phyloP scores from a whole-genome alignment of 2,113 vertebrate genomes.

The Brachypteracias leptosomus region DNA sequence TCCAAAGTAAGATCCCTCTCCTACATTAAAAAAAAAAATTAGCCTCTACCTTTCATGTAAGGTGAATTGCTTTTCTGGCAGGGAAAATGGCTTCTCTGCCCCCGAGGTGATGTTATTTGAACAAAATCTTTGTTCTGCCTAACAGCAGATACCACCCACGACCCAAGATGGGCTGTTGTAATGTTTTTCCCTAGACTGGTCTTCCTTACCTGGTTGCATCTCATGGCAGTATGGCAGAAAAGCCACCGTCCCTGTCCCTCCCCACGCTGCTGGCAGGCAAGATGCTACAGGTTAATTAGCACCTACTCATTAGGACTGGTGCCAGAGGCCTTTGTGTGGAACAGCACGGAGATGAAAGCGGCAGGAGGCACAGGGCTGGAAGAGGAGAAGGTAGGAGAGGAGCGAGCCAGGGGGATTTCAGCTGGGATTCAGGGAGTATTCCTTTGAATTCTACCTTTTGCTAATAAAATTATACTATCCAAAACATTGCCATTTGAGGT shows the following conservation, averaged over 20 bases:
- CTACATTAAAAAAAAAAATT: background rate
- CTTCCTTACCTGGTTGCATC: background rate
- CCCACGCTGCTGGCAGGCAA: rapidly evolving
- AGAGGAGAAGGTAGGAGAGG: background rate
- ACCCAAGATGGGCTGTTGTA: rapidly evolving
- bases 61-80: background rate
- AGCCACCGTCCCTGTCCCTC: background rate
- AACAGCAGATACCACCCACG: rapidly evolving
- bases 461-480: background rate
- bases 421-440: background rate
- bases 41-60: background rate
- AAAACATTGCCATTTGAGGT: background rate
- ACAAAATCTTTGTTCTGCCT: background rate
- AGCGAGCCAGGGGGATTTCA: rapidly evolving
- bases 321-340: background rate
- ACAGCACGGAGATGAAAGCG: background rate
- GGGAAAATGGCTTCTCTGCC: background rate
- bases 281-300: background rate
- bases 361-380: rapidly evolving
- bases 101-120: background rate
- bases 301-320: background rate
- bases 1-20: background rate
- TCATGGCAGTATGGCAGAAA: rapidly evolving
- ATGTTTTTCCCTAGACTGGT: background rate
- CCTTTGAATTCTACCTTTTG: background rate